Conservation (phyloP, 2,113 vertebrate species). For the Scartelaos histophorus region DNA sequence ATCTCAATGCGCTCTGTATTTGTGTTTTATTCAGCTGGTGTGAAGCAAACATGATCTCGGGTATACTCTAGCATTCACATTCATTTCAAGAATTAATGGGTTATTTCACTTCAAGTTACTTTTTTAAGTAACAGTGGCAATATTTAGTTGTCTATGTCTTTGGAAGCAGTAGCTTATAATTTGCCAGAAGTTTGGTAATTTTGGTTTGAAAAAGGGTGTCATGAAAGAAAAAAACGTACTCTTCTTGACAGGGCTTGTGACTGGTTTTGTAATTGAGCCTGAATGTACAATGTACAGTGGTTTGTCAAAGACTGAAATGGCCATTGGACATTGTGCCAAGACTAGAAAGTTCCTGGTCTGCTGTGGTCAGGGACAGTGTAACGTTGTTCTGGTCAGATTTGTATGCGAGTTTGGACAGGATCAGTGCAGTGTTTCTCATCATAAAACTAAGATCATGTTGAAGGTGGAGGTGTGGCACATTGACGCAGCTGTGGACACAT, state of each 20-base stretch:
- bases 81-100: too few species aligned
- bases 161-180: background rate
- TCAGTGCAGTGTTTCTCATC: background rate
- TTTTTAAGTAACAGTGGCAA: background rate
- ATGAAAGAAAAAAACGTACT: too few species aligned
- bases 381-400: background rate
- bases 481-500: slow-evolving; percentile 42
- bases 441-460: background rate
- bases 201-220: too few species aligned
- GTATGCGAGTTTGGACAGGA: background rate
- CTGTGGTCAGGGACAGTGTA: background rate
- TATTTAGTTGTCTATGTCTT: background rate
- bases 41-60: background rate
- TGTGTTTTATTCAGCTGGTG: background rate
- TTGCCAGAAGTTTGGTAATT: too few species aligned
- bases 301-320: background rate
- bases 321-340: background rate
- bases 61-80: background rate
- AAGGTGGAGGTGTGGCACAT: slow-evolving; percentile 27
- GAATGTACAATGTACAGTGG: too few species aligned
- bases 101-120: background rate
- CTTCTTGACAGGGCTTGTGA: too few species aligned
- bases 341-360: background rate
- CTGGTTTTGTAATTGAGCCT: too few species aligned
- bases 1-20: background rate